Conservation (phyloP, 2,888 invertebrate genomes). For the Tolmerus cingulatus region DNA sequence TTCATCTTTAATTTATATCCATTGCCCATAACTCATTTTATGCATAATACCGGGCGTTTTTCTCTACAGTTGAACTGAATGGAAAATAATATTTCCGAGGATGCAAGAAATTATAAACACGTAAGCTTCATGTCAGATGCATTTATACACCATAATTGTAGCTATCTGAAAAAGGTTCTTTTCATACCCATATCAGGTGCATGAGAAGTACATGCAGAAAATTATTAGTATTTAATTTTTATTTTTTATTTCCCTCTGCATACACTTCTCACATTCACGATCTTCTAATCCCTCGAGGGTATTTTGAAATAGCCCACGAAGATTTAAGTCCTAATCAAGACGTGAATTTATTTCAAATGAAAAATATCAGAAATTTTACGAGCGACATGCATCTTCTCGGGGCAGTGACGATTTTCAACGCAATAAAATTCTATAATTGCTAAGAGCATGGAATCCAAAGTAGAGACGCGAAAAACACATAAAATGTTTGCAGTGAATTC, state of each 20-base stretch:
- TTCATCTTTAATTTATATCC: neutral
- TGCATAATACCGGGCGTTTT: neutral
- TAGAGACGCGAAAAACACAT: conserved; percentile 35
- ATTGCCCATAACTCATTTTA: neutral
- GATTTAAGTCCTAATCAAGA: neutral
- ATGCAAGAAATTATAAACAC: neutral
- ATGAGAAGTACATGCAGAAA: neutral
- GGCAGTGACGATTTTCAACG: conserved; percentile 26
- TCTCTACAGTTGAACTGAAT: neutral
- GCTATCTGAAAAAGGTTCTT: neutral
- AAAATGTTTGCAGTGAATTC: conserved; percentile 43
- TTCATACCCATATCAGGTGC: neutral
- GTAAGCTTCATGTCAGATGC: neutral
- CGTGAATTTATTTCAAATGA: neutral
- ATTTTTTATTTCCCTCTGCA: neutral
- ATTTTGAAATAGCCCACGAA: neutral
- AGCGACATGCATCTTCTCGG: neutral
- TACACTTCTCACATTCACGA: neutral
- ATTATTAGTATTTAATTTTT: neutral
- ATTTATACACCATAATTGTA: neutral
- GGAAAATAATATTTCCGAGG: neutral
- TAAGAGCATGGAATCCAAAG: neutral
- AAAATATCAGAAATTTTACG: neutral
- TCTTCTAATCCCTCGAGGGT: neutral
- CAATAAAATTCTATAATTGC: conserved; percentile 38